These are phyloP conservation scores for Poecilia velifera DNA, from an alignment of 2,797 vertebrate species.

Conservation along the genomic window DNA sequence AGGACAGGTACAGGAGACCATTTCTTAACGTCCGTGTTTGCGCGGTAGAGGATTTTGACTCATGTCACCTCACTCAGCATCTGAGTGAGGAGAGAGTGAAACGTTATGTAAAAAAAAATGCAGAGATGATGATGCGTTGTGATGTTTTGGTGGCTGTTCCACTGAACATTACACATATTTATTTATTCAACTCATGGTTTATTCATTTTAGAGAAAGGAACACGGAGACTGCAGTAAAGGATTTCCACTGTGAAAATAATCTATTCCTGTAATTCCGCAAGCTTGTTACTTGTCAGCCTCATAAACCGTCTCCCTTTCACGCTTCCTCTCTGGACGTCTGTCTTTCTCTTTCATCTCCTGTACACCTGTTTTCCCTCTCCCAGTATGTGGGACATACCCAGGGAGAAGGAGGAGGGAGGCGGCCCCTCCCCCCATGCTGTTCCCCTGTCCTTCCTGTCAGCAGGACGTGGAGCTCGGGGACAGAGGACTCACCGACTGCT, in stretches of 20 bases:
- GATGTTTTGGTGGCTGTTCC: slow-evolving; percentile 25
- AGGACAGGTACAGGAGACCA: slow-evolving; percentile 85
- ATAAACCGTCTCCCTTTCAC: not conserved
- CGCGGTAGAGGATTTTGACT: not conserved
- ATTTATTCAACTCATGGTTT: slow-evolving; percentile 32
- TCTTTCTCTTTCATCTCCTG: slow-evolving; percentile 13
- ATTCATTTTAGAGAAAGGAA: slow-evolving; percentile 29
- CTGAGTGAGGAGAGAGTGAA: slow-evolving; percentile 8
- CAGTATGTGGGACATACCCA: slow-evolving; percentile 93
- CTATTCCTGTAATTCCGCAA: not conserved
- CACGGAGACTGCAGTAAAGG: slow-evolving; percentile 7
- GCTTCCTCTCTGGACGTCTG: not conserved
- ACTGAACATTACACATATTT: slow-evolving; percentile 1
- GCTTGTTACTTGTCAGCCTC: not conserved
- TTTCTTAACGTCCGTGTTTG: slow-evolving; percentile 2
- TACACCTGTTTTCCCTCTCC: slow-evolving; percentile 29
- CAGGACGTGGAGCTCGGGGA: slow-evolving; percentile 93
- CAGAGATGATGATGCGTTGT: slow-evolving; percentile 6
- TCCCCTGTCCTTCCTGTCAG: slow-evolving; percentile 92
- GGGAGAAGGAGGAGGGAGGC: slow-evolving; percentile 87
- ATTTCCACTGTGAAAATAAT: slow-evolving; percentile 9
- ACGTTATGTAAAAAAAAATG: slow-evolving; percentile 17
- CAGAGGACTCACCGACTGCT: slow-evolving; percentile 89
- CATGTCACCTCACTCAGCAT: not conserved
- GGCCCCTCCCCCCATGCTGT: slow-evolving; percentile 84